Percentiles rank a stretch among this genome's conserved stretches.
Conservation (phyloP, 2,113 vertebrate genomes). For the Mustela nigripes region DNA sequence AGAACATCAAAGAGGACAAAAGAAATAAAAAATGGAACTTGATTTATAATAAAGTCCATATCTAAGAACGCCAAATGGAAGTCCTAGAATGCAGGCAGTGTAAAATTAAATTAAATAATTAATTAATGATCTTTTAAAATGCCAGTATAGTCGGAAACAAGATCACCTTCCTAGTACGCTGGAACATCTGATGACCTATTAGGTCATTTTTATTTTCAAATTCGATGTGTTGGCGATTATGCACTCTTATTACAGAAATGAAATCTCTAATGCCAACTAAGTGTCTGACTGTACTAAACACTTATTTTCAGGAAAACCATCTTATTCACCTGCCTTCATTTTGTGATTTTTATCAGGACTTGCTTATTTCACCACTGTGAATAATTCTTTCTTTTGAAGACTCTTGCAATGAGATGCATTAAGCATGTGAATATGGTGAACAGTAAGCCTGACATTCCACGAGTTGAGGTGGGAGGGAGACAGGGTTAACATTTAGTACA, state of each 20-base stretch:
- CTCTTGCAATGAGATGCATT: background rate
- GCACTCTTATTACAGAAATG: background rate
- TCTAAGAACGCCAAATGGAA: background rate
- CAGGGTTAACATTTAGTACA: background rate
- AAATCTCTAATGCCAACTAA: constrained; percentile 8
- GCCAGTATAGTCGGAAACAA: background rate
- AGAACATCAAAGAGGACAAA: background rate
- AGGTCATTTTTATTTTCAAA: constrained; percentile 12
- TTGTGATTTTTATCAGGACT: constrained; percentile 23
- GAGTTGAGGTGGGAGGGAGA: background rate
- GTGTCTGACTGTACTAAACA: background rate
- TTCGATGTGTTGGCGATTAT: background rate
- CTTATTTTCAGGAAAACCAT: constrained; percentile 25
- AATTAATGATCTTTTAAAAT: background rate
- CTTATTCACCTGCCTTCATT: background rate
- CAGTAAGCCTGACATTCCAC: background rate
- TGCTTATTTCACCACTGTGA: background rate
- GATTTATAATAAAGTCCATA: background rate
- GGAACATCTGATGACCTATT: background rate
- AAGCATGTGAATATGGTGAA: background rate
- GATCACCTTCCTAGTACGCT: background rate
- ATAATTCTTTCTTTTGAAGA: constrained; percentile 31
- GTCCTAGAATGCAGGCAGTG: background rate
- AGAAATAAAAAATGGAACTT: constrained; percentile 16
- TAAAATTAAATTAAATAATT: background rate